Conservation (phyloP, 1,140 invertebrate genomes). For the Drosophila pseudoobscura region DNA sequence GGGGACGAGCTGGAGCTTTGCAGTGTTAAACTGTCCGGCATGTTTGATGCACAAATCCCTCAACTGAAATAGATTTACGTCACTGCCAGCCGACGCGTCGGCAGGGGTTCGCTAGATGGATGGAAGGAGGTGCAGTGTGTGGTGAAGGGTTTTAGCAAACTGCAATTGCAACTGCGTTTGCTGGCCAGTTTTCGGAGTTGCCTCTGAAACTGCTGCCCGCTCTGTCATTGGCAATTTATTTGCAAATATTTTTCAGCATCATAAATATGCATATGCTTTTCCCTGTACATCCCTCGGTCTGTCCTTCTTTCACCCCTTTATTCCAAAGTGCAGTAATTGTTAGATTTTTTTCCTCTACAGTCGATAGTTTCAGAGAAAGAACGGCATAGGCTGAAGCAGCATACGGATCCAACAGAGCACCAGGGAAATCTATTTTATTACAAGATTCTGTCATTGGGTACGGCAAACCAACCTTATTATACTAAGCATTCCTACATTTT, state of each 20-base stretch:
- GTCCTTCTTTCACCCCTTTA: too few relatives aligned
- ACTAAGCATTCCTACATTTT: background rate
- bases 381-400: too few relatives aligned
- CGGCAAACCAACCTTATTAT: too few relatives aligned
- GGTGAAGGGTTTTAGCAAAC: slow-evolving; percentile 10
- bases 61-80: slow-evolving; percentile 81
- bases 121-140: background rate
- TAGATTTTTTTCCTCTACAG: too few relatives aligned
- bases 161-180: slow-evolving; percentile 57
- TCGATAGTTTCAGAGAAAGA: too few relatives aligned
- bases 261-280: slow-evolving; percentile 60
- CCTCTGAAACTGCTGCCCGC: slow-evolving; percentile 10
- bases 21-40: slow-evolving; percentile 74
- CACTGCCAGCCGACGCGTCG: slow-evolving; percentile 62
- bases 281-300: background rate
- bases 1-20: slow-evolving; percentile 25
- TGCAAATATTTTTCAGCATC: slow-evolving; percentile 75
- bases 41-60: slow-evolving; percentile 79
- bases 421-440: too few relatives aligned
- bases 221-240: slow-evolving; percentile 65
- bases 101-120: background rate
- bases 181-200: slow-evolving; percentile 64
- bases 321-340: too few relatives aligned
- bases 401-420: too few relatives aligned
- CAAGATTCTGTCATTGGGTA: too few relatives aligned